Conservation (phyloP, 2,113 vertebrate genomes). For the Gobius niger region DNA sequence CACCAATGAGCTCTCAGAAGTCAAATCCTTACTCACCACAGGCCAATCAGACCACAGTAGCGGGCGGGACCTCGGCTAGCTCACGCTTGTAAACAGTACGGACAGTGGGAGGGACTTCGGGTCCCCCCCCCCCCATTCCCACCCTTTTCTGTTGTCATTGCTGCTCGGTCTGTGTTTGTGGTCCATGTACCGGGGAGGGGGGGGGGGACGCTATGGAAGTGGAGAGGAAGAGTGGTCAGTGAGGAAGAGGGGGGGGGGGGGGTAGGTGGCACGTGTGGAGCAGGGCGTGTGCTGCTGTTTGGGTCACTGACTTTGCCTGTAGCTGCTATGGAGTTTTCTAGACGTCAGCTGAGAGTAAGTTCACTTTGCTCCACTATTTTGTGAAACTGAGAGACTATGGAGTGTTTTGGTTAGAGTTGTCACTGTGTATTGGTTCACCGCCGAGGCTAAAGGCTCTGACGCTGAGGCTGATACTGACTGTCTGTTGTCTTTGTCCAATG, state of each 20-base stretch:
- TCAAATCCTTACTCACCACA: background rate
- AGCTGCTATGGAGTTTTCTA: constrained; percentile 47
- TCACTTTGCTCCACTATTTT: constrained; percentile 27
- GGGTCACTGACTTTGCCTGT: constrained; percentile 15
- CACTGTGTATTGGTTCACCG: constrained; percentile 2
- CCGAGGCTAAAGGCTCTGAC: constrained; percentile 16
- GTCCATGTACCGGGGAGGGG: constrained; percentile 19
- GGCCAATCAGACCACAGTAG: constrained; percentile 63
- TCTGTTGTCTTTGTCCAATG: constrained; percentile 6
- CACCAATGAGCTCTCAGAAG: constrained; percentile 16
- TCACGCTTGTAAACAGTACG: constrained; percentile 52
- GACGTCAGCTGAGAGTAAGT: constrained; percentile 58
- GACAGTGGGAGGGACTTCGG: constrained; percentile 59
- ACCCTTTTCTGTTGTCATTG: constrained; percentile 62
- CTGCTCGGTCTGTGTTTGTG: constrained; percentile 29
- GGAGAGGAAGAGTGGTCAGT: constrained; percentile 45
- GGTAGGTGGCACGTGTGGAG: constrained; percentile 16
- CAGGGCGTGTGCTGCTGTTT: constrained; percentile 15
- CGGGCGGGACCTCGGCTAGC: constrained; percentile 51
- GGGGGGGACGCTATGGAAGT: constrained; percentile 20
- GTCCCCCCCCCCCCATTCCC: constrained; percentile 34
- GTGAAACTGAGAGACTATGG: background rate
- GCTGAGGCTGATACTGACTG: background rate
- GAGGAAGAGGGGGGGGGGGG: constrained; percentile 5
- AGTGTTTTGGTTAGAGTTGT: constrained; percentile 34